Evolutionary conservation across 2,888 invertebrate genomes (phyloP), one percentile per base, ranked within the genome.

Genomic region (Troides oblongomaculatus): DNA sequence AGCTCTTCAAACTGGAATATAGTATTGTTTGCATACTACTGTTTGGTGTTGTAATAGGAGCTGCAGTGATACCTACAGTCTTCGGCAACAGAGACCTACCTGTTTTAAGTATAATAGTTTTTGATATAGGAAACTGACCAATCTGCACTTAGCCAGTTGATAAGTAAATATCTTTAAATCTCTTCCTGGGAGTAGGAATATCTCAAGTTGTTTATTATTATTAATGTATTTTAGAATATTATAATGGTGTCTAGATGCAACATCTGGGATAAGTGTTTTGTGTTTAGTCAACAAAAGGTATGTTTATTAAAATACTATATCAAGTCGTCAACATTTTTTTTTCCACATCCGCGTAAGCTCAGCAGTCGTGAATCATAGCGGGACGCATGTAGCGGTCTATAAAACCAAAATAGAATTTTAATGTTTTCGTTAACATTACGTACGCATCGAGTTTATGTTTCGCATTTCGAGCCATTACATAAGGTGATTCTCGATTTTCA

Each of bases 391-490:
- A 71, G 72, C 73, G 72, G 70, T 73, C 72, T 74, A 76, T 79
- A 78, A 78, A 74, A 77, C 77, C 65, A 69, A 80, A 80, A 80
- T 80, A 80, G 80, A 77, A 72, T 71, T 62, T 66, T 64, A 73
- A 72, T 72, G 72, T 72, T 73, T 73, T 72, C 69, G 71, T 74
- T 72, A 73, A 75, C 72, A 66, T 73, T 71, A 64, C 71, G 65
- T 66, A 64, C 65, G 68, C 64, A 66, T 66, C 39, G 53, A 66
- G 70, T 74, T 74, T 75, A 76, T 75, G 74, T 74, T 74, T 69
- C 71, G 43, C 66, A 66, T 70, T 66, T 66, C 70, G 43, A 43
- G 63, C 63, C 66, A 67, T 66, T 70, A 66, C 50, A 62, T 62
- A 53, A 63, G 53, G 61, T 25, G 60, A 57, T 61, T 69, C 62